Conservation (phyloP, 1,140 invertebrate species). For the Drosophila athabasca region DNA sequence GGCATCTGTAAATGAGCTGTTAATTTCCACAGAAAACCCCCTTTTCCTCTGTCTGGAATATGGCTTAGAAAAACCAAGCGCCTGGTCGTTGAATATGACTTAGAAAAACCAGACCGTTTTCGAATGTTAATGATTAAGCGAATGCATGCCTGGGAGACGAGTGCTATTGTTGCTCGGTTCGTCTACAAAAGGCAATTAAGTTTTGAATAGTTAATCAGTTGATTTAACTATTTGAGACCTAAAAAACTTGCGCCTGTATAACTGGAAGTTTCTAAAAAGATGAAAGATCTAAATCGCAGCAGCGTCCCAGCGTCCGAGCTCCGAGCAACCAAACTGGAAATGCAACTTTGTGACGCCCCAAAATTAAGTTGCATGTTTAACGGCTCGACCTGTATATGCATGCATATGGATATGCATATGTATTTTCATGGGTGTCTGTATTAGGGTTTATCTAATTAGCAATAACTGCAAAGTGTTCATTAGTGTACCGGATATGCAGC, state of each 20-base stretch:
- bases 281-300: slow-evolving; percentile 71
- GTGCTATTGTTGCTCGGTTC: slow-evolving; percentile 10
- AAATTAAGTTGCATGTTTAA: slow-evolving; percentile 71
- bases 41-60: too few species aligned
- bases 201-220: slow-evolving; percentile 75
- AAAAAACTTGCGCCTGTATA: slow-evolving; percentile 69
- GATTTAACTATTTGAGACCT: slow-evolving; percentile 58
- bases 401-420: neutral
- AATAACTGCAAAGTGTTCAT: slow-evolving; percentile 72
- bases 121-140: slow-evolving; percentile 51
- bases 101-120: slow-evolving; percentile 36
- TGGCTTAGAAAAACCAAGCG: too few species aligned
- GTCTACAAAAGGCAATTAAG: slow-evolving; percentile 67
- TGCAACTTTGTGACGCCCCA: slow-evolving; percentile 64
- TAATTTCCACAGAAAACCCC: too few species aligned
- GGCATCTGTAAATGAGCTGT: slow-evolving; percentile 26
- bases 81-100: neutral
- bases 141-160: slow-evolving; percentile 20
- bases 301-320: slow-evolving; percentile 2
- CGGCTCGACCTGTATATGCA: slow-evolving; percentile 14
- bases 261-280: slow-evolving; percentile 74
- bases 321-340: slow-evolving; percentile 56
- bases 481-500: slow-evolving; percentile 76
- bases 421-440: slow-evolving; percentile 13
- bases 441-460: slow-evolving; percentile 66